A percentile compares a stretch with the other conserved stretches of the same genome.
Evolutionary conservation across 2,113 vertebrate genomes (phyloP).

Genomic region (Panthera tigris): DNA sequence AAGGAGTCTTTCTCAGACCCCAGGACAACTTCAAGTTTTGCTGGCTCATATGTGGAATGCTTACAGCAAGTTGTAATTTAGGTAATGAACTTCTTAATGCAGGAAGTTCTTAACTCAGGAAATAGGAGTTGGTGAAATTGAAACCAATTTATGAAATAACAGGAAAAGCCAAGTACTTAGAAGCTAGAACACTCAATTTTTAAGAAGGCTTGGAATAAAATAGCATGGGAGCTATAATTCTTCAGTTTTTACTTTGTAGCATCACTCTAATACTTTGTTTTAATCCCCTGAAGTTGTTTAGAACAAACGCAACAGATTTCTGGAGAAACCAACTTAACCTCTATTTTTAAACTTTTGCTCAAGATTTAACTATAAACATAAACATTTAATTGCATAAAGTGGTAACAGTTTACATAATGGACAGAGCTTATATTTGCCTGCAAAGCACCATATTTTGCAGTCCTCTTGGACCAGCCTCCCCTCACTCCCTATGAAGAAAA

Average conservation of each 20-base stretch:
- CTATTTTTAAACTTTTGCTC: not conserved
- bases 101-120: constrained; percentile 43
- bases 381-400: not conserved
- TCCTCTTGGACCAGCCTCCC: not conserved
- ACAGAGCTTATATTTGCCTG: not conserved
- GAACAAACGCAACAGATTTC: not conserved
- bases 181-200: not conserved
- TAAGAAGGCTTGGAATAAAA: not conserved
- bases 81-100: constrained; percentile 26
- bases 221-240: not conserved
- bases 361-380: not conserved
- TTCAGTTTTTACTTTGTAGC: not conserved
- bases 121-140: not conserved
- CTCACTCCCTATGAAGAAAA: not conserved
- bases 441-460: not conserved
- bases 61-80: not conserved
- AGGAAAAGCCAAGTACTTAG: not conserved
- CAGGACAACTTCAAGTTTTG: not conserved
- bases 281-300: constrained; percentile 17
- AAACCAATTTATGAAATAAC: constrained; percentile 42
- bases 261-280: not conserved
- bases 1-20: not conserved
- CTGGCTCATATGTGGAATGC: not conserved
- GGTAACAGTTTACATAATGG: not conserved
- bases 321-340: not conserved